Evolutionary conservation across 2,113 vertebrate species (phyloP), one percentile per base, ranked within the genome.

Genomic region (Vicugna pacos): DNA sequence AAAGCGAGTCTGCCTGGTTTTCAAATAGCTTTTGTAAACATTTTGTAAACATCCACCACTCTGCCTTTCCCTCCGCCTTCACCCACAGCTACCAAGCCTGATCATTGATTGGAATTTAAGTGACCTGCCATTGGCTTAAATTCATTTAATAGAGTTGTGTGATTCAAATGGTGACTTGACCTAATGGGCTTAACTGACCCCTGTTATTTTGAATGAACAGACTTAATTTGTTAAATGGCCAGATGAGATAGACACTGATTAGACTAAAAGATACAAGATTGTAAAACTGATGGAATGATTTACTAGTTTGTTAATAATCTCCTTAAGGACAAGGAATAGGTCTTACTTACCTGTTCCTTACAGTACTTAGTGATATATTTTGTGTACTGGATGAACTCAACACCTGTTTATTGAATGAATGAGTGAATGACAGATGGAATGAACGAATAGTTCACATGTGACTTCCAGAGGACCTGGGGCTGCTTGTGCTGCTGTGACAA

Each of bases 1-100:
- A 84, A 87, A 62, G 77, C 13, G 8, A 62, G 89, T 79, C 50
- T 79, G 89, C 85, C 35, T n/a, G 85, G 38, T 56, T 91, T 93
- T 93, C 52, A 22, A 81, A 91, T 5, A 62, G 84, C 91, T 83
- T 97, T 65, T 73, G 28, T 85, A 94, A 97, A 96, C 88, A 94
- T 86, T 92, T 69, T 69, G 28, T 83, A 90, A 96, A 97, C 86
- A 94, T 38, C 93, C n/a, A 11, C 35, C 50, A 79, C 83, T 75
- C 93, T 65, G 81, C 81, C 54, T 52, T 72, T 83, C 56, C 48
- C 32, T 82, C 20, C 1, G 0, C 62, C 84, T 88, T 70, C 56
- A 54, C 22, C 20, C 6, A 32, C 26, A 70, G 35, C 32, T 52
- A 32, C 62, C 52, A 69, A 48, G 20, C 26, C 38, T 48, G 32